phyloP scores from a whole-genome alignment of 1,140 invertebrate species.

The Pemphigus obesinymphae region DNA sequence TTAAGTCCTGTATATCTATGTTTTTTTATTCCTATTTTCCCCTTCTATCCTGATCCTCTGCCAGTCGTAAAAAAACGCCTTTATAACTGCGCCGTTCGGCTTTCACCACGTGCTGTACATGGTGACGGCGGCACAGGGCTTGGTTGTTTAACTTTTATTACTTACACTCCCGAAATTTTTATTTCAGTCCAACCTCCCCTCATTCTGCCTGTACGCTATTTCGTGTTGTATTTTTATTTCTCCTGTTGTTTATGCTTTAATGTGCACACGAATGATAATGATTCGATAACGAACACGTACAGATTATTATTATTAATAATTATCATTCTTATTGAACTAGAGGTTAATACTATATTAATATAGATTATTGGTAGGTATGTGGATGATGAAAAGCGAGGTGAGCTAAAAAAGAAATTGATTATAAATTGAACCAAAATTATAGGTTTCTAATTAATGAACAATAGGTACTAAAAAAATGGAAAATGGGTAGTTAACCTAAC shows the following conservation, averaged over 20 bases:
- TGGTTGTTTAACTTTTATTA: conserved; percentile 36
- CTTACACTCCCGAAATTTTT: conserved; percentile 34
- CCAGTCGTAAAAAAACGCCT: neutral
- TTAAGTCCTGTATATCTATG: neutral
- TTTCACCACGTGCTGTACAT: neutral
- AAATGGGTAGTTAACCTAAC: too few relatives aligned
- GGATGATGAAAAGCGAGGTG: too few relatives aligned
- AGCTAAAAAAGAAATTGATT: too few relatives aligned
- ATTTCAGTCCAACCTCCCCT: neutral
- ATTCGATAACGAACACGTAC: neutral
- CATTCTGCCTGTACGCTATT: neutral
- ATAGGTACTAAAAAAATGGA: too few relatives aligned
- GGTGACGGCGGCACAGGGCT: neutral
- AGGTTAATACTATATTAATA: too few relatives aligned
- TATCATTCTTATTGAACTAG: neutral
- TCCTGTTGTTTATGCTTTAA: neutral
- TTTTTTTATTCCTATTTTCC: neutral
- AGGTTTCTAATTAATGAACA: too few relatives aligned
- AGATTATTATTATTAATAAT: neutral
- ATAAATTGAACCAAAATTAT: too few relatives aligned
- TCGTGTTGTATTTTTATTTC: neutral
- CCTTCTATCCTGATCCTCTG: neutral
- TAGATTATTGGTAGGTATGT: too few relatives aligned
- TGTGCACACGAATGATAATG: neutral
- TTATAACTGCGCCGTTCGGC: conserved; percentile 17